Percentiles rank a stretch among this genome's conserved stretches.
Evolutionary conservation across 2,888 invertebrate genomes (phyloP).

Genomic region (Cheilosia pagana): DNA sequence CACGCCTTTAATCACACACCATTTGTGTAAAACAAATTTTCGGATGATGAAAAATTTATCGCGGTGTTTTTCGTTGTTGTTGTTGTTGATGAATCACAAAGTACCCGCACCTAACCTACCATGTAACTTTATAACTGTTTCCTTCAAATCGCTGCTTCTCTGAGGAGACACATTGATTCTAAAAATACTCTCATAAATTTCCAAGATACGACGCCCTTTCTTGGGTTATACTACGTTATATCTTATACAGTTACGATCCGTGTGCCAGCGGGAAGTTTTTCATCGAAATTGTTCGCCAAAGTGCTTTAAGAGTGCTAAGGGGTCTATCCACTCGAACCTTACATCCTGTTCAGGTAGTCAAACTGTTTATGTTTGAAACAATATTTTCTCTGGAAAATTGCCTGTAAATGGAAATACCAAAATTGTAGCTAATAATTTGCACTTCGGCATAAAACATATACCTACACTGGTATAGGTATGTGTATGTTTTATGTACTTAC

Average conservation of each 20-base stretch:
- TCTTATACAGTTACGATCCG: not conserved
- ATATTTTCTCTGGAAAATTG: slow-evolving; percentile 38
- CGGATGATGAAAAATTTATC: slow-evolving; percentile 21
- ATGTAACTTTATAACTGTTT: slow-evolving; percentile 2
- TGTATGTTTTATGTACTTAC: not conserved
- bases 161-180: slow-evolving; percentile 17
- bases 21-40: not conserved
- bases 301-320: not conserved
- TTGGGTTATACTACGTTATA: not conserved
- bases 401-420: slow-evolving; percentile 24
- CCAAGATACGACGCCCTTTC: slow-evolving; percentile 9
- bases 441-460: not conserved
- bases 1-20: no score
- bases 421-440: slow-evolving; percentile 36
- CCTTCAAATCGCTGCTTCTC: not conserved
- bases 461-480: no score
- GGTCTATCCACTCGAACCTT: not conserved
- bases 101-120: not conserved
- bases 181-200: slow-evolving; percentile 34
- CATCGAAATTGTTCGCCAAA: slow-evolving; percentile 15
- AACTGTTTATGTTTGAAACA: slow-evolving; percentile 25
- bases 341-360: not conserved
- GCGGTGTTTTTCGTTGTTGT: not conserved
- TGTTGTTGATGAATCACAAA: slow-evolving; percentile 17
- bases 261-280: slow-evolving; percentile 1